Conservation (phyloP, 2,113 vertebrate species). For the Amblyornis subalaris region DNA sequence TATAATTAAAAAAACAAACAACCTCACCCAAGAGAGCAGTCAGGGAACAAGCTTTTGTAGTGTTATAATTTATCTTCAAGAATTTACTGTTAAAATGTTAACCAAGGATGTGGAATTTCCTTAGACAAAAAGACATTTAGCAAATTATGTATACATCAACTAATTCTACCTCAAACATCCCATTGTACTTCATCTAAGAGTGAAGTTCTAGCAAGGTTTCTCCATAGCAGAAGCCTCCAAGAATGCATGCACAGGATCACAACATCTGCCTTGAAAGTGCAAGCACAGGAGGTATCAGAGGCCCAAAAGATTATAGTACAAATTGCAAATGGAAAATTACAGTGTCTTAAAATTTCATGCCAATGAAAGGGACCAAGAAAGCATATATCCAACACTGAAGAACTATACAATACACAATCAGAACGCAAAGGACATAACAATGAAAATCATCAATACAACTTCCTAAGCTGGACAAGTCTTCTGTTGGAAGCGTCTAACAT, state of each 20-base stretch:
- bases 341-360: not conserved
- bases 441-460: not conserved
- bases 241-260: not conserved
- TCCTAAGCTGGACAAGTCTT: not conserved
- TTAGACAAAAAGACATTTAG: not conserved
- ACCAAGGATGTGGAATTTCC: not conserved
- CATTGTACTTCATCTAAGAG: not conserved
- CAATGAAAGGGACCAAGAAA: not conserved
- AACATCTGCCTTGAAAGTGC: not conserved
- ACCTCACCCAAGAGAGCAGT: not conserved
- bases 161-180: not conserved
- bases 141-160: not conserved
- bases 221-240: not conserved
- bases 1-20: not conserved
- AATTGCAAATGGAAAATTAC: not conserved
- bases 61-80: not conserved
- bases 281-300: not conserved
- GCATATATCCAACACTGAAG: not conserved
- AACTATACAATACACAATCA: not conserved
- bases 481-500: not conserved
- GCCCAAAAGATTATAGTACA: not conserved
- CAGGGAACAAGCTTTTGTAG: not conserved
- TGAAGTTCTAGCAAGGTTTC: not conserved
- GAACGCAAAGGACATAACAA: not conserved
- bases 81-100: not conserved